A percentile compares a stretch with the other conserved stretches of the same genome.
These are phyloP conservation scores for Streblospio benedicti DNA, from an alignment of 1,140 invertebrate genomes.

Conservation along the genomic window DNA sequence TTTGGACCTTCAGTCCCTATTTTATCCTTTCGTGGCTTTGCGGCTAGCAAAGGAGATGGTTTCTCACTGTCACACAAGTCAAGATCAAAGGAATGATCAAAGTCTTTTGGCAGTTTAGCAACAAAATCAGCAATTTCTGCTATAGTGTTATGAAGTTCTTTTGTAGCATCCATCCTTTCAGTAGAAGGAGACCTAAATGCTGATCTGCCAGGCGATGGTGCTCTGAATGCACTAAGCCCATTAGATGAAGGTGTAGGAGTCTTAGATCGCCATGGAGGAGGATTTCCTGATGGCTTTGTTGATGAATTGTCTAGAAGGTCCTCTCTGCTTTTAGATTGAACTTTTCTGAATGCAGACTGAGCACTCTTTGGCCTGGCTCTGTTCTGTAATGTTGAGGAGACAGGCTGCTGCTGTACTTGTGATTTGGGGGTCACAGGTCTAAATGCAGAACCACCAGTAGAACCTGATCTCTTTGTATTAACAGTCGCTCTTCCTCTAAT, in stretches of 20 bases:
- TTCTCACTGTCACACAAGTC: background rate
- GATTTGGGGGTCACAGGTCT: background rate
- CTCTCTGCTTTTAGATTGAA: background rate
- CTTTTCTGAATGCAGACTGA: background rate
- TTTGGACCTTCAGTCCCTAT: too few relatives aligned
- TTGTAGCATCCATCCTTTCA: background rate
- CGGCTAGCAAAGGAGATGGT: background rate
- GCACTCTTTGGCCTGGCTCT: background rate
- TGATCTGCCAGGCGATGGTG: background rate
- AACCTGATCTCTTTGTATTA: background rate
- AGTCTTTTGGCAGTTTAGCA: background rate
- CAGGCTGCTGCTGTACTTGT: too few relatives aligned
- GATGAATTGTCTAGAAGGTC: background rate
- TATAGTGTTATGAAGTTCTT: background rate
- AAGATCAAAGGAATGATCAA: background rate
- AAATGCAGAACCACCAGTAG: background rate
- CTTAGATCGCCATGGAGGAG: background rate
- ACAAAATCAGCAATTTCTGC: background rate
- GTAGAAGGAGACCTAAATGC: background rate
- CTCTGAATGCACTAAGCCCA: background rate
- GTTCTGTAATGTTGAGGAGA: background rate
- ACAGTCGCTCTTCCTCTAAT: background rate
- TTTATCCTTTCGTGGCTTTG: slow-evolving; percentile 2
- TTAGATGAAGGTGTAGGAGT: too few relatives aligned
- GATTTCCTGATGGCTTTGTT: too few relatives aligned